Conservation (phyloP, 2,113 vertebrate species). For the Motacilla tschutschensis region DNA sequence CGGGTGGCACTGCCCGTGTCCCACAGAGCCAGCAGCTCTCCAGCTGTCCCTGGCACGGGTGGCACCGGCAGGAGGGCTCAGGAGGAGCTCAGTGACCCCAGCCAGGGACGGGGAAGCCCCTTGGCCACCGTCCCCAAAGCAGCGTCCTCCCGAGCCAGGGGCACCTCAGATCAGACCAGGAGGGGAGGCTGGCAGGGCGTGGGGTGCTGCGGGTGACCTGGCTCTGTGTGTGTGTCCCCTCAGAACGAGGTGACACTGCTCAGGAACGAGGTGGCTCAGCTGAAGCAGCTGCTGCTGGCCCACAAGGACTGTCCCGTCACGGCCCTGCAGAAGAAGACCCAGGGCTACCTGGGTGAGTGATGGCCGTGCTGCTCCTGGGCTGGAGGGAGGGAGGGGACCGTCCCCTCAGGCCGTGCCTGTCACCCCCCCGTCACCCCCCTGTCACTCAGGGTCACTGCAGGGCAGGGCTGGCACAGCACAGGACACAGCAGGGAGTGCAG, state of each 20-base stretch:
- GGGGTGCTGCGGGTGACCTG: neutral
- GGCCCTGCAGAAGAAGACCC: slow-evolving; percentile 91
- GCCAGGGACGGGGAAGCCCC: too few relatives aligned
- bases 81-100: too few relatives aligned
- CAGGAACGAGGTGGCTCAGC: slow-evolving; percentile 94
- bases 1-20: too few relatives aligned
- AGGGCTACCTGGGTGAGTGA: slow-evolving; percentile 79
- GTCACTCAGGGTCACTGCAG: neutral
- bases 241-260: slow-evolving; percentile 91
- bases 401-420: neutral
- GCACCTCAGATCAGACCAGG: too few relatives aligned
- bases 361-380: neutral
- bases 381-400: neutral
- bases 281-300: slow-evolving; percentile 95
- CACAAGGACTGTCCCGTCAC: slow-evolving; percentile 98
- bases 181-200: too few relatives aligned
- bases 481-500: neutral
- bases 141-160: too few relatives aligned
- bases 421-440: neutral
- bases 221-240: neutral
- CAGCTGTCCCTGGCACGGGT: too few relatives aligned
- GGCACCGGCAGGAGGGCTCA: too few relatives aligned
- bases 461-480: neutral
- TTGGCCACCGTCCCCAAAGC: too few relatives aligned
- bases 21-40: too few relatives aligned